phyloP scores from a whole-genome alignment of 2,113 vertebrate species.

The Carassius gibelio region DNA sequence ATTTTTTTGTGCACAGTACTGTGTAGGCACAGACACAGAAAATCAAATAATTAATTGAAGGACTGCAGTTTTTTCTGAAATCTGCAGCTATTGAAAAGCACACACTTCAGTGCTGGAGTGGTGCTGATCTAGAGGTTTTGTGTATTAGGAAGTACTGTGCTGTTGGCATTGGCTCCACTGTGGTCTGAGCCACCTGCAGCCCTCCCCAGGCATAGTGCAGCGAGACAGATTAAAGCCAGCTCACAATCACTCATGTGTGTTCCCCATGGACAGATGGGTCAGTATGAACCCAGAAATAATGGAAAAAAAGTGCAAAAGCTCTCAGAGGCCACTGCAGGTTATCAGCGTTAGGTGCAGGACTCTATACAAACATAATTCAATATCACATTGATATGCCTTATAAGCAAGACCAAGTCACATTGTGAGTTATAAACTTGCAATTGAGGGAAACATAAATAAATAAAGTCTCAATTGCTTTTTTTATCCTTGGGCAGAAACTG shows the following conservation, averaged over 20 bases:
- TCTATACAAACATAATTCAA: not conserved
- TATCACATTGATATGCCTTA: not conserved
- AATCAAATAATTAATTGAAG: not conserved
- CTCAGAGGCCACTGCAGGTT: not conserved
- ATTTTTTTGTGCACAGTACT: not conserved
- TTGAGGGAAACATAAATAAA: not conserved
- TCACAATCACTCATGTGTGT: conserved; percentile 33
- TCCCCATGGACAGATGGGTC: conserved; percentile 23
- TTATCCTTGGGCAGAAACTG: not conserved
- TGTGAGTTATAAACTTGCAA: not conserved
- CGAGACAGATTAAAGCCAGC: conserved; percentile 44
- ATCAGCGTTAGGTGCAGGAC: not conserved
- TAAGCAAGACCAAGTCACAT: not conserved
- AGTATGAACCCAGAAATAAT: conserved; percentile 2
- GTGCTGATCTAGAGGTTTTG: not conserved
- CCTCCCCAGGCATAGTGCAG: conserved; percentile 8
- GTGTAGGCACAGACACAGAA: not conserved
- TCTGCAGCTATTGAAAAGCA: not conserved
- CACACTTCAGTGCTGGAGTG: not conserved
- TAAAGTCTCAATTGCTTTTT: not conserved
- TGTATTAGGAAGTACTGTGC: not conserved
- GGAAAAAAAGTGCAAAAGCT: conserved; percentile 1
- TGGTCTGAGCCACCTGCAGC: conserved; percentile 38
- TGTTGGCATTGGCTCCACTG: not conserved
- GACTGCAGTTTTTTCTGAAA: not conserved